These are phyloP conservation scores for Miichthys miiuy DNA, from an alignment of 2,797 vertebrate genomes.

Conservation along the genomic window DNA sequence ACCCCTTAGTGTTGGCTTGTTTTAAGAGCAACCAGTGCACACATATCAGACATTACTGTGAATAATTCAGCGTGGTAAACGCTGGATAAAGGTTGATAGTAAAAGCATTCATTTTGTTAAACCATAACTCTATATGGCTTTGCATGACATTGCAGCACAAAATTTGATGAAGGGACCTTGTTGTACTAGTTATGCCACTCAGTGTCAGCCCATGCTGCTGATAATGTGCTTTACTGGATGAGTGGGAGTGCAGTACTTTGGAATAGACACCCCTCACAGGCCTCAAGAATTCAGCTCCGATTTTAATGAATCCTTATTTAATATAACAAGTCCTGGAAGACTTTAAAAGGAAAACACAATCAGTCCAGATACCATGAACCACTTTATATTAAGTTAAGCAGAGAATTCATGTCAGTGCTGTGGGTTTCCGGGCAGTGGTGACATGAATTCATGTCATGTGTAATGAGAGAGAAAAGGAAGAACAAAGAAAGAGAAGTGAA, in stretches of 20 bases:
- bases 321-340: not conserved
- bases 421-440: not conserved
- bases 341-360: not conserved
- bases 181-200: not conserved
- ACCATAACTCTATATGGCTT: not conserved
- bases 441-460: not conserved
- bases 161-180: not conserved
- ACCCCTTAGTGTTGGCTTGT: not conserved
- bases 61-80: constrained; percentile 30
- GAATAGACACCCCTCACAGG: not conserved
- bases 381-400: not conserved
- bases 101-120: constrained; percentile 22
- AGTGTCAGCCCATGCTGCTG: not conserved
- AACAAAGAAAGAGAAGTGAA: constrained; percentile 20
- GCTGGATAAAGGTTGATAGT: constrained; percentile 36
- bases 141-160: not conserved
- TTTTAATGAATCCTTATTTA: not conserved
- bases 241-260: not conserved
- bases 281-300: not conserved
- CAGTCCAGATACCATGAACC: too few species aligned
- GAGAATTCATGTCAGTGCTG: not conserved
- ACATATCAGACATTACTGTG: not conserved
- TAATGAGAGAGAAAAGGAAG: constrained; percentile 2
- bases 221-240: not conserved
- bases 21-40: not conserved